Conservation (phyloP, 2,797 vertebrate species). For the Acipenser ruthenus region DNA sequence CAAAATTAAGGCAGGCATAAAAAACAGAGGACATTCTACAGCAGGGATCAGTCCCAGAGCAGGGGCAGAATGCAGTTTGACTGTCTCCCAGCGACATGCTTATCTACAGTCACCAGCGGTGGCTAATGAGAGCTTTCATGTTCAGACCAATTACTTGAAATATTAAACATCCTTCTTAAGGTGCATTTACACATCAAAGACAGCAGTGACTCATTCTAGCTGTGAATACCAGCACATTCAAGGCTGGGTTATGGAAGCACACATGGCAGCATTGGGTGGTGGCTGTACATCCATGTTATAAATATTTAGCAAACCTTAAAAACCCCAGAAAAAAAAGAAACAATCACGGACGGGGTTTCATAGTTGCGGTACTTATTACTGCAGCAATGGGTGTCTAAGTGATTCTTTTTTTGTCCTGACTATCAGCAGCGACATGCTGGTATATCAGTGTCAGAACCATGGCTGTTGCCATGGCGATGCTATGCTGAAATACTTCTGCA, state of each 20-base stretch:
- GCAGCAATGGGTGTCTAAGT: neutral
- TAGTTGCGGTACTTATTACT: slow-evolving; percentile 9
- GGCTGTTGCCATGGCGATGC: slow-evolving; percentile 64
- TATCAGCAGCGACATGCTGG: slow-evolving; percentile 48
- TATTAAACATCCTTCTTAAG: slow-evolving; percentile 58
- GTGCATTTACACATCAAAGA: slow-evolving; percentile 64
- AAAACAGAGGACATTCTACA: slow-evolving; percentile 4
- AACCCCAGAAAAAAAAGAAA: neutral
- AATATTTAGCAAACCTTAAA: slow-evolving; percentile 22
- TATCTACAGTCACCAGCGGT: slow-evolving; percentile 52
- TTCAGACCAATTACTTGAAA: slow-evolving; percentile 61
- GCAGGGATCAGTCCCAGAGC: slow-evolving; percentile 2
- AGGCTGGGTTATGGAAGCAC: slow-evolving; percentile 16
- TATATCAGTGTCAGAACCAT: slow-evolving; percentile 65
- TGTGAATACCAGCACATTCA: slow-evolving; percentile 19
- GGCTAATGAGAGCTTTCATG: slow-evolving; percentile 55
- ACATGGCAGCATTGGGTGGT: neutral
- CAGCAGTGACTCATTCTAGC: slow-evolving; percentile 42
- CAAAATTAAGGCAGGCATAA: neutral
- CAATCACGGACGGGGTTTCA: neutral
- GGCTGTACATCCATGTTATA: slow-evolving; percentile 21
- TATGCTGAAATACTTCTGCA: slow-evolving; percentile 64
- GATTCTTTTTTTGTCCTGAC: slow-evolving; percentile 37
- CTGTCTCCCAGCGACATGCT: slow-evolving; percentile 22
- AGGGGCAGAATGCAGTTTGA: neutral